Conservation (phyloP, 2,113 vertebrate species). For the Triplophysa rosa region DNA sequence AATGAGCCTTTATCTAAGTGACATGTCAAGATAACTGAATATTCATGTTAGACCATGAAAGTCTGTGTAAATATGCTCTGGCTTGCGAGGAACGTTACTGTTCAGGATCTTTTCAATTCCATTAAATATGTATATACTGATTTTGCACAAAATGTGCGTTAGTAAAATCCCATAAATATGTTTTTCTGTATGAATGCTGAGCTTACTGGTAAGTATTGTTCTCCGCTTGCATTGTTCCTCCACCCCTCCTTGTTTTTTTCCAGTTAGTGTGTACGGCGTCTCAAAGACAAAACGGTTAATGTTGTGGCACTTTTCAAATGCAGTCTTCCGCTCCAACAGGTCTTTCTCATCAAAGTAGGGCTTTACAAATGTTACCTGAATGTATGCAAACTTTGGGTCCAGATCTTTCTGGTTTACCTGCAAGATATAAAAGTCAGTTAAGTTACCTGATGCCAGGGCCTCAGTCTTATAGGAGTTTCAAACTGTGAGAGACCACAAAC, state of each 20-base stretch:
- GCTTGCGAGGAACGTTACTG: neutral
- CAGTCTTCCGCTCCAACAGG: constrained; percentile 84
- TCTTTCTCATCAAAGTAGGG: constrained; percentile 96
- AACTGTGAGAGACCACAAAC: too few relatives aligned
- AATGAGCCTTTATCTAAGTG: constrained; percentile 11
- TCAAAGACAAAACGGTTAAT: constrained; percentile 93
- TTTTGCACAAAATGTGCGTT: neutral
- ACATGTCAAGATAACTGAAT: neutral
- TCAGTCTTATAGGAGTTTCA: too few relatives aligned
- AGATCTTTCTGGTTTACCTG: constrained; percentile 93
- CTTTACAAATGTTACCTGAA: constrained; percentile 96
- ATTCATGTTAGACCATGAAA: neutral
- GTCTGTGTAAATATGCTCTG: neutral
- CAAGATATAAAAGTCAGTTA: neutral
- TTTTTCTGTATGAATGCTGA: too few relatives aligned
- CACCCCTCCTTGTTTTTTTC: constrained; percentile 93
- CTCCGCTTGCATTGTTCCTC: constrained; percentile 95
- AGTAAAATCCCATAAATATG: neutral
- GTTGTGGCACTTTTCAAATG: constrained; percentile 94
- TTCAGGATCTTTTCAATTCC: neutral
- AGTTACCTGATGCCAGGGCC: too few relatives aligned
- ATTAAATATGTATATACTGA: neutral
- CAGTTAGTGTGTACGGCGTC: constrained; percentile 92
- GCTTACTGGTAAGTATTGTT: constrained; percentile 87
- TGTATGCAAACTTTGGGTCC: constrained; percentile 88